Conservation (phyloP, 2,113 vertebrate species). For the Pterocles burchelli region DNA sequence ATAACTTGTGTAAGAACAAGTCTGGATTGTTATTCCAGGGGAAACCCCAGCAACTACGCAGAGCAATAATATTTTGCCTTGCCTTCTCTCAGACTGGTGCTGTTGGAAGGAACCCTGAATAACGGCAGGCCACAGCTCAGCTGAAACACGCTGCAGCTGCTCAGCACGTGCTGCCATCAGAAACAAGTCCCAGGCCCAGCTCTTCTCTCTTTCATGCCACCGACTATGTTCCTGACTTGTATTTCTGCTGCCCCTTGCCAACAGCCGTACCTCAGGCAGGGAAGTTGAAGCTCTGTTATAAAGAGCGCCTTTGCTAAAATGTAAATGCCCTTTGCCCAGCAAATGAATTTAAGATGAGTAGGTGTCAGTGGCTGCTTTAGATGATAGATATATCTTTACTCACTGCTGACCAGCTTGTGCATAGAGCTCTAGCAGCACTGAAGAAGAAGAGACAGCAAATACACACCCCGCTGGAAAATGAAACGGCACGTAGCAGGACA, state of each 20-base stretch:
- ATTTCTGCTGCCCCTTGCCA: constrained; percentile 1
- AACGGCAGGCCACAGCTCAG: not conserved
- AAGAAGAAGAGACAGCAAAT: not conserved
- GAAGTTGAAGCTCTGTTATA: not conserved
- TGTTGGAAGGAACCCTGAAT: not conserved
- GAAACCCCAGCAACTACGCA: not conserved
- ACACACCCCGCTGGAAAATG: not conserved
- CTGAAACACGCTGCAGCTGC: constrained; percentile 36
- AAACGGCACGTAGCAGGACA: not conserved
- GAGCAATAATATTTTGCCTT: not conserved
- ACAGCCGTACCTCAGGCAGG: not conserved
- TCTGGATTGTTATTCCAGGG: not conserved
- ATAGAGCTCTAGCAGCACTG: not conserved
- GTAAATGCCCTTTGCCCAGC: not conserved
- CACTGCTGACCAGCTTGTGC: not conserved
- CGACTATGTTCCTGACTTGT: not conserved
- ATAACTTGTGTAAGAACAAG: not conserved
- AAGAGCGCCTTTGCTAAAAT: not conserved
- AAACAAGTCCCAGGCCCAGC: not conserved
- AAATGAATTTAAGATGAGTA: not conserved
- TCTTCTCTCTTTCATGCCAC: constrained; percentile 22
- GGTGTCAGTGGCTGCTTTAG: not conserved
- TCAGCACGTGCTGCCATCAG: constrained; percentile 15
- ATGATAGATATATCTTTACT: not conserved
- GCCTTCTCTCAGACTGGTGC: not conserved